phyloP scores from a whole-genome alignment of 2,888 invertebrate genomes.

The Phragmatobia fuliginosa region DNA sequence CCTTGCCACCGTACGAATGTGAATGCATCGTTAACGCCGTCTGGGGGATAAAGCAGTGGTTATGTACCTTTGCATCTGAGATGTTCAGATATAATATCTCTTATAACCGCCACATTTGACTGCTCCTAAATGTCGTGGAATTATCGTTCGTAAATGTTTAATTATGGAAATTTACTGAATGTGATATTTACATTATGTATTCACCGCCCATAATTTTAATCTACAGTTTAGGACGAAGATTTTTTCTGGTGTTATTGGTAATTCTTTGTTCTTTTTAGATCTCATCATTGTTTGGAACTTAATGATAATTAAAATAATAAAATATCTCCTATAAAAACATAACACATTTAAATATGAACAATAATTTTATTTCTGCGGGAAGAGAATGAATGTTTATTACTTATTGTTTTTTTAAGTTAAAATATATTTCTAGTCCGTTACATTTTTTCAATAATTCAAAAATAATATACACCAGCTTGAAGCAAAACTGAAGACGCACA shows the following conservation, averaged over 20 bases:
- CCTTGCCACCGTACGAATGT: slow-evolving; percentile 27
- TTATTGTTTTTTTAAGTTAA: no score
- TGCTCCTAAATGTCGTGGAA: slow-evolving; percentile 18
- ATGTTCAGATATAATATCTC: slow-evolving; percentile 39
- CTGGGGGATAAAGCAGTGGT: slow-evolving; percentile 22
- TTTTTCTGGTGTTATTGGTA: background rate
- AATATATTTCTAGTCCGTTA: background rate
- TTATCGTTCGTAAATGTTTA: slow-evolving; percentile 31
- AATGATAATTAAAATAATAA: no score
- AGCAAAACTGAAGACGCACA: background rate
- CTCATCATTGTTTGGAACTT: no score
- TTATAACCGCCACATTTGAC: slow-evolving; percentile 30
- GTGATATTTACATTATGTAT: slow-evolving; percentile 8
- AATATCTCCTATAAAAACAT: no score
- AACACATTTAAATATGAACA: no score
- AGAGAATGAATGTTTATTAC: no score
- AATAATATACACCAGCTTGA: background rate
- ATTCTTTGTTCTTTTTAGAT: no score
- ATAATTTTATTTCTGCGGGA: no score
- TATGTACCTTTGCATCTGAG: slow-evolving; percentile 30
- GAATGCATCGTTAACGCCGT: slow-evolving; percentile 50
- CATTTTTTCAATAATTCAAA: no score
- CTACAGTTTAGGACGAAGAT: background rate
- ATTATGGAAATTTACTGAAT: slow-evolving; percentile 34
- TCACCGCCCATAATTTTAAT: slow-evolving; percentile 3